Evolutionary conservation across 2,888 invertebrate genomes (phyloP), one percentile per base, ranked within the genome.

Genomic region (Muscina levida): DNA sequence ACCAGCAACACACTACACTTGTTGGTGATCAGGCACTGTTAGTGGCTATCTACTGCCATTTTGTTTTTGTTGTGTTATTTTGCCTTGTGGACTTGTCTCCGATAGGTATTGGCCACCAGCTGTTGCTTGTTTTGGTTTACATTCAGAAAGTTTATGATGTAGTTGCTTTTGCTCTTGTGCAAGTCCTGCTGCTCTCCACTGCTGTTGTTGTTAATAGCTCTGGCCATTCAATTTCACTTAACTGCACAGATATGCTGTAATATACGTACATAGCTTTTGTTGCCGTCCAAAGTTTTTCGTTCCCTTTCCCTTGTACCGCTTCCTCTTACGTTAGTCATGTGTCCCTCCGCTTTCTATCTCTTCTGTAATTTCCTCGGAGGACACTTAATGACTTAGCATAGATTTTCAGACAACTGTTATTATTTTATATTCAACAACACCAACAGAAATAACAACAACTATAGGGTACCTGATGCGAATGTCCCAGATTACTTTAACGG

Each of bases 201-300:
- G 10, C 15, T 39, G 59, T 42, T 71, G 51, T 39, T 68, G 72
- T 82, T 78, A 78, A 75, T 71, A 70, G 77, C 57, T 46, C 71
- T 39, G 65, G 78, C 72, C 70, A 76, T 78, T 82, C 57, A 78
- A 76, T 75, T 78, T 78, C 57, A 76, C 78, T 80, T 80, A 80
- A 71, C 66, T 73, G 51, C 46, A 44, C 46, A 73, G 70, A 73
- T 67, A 73, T 77, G 17, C 70, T 72, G 66, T 73, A 70, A 57
- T 70, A 73, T 37, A 62, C 24, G 42, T 5, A 22, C 37, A 22
- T 5, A 22, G 13, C 62, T 42, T 42, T 62, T 62, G 62, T 62
- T 42, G 39, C 10, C 62, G 42, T 15, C 22, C 42, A 42, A 62
- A 62, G 62, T 62, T 62, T 39, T 39, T 39, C 17, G 8, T 37